phyloP scores from a whole-genome alignment of 2,797 vertebrate genomes.

The Halcyon smyrnensis region DNA sequence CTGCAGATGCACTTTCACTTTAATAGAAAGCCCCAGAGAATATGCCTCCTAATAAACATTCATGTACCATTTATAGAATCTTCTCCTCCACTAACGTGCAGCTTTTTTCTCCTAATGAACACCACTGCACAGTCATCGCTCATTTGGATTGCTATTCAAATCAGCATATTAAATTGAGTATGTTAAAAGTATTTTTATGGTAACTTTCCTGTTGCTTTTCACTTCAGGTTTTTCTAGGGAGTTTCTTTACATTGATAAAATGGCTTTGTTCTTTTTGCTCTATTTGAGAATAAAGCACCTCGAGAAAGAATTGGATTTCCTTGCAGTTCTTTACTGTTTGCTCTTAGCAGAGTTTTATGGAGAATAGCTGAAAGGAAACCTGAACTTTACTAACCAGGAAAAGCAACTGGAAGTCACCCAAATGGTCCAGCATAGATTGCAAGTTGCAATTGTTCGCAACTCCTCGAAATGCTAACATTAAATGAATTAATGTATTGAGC shows the following conservation, averaged over 20 bases:
- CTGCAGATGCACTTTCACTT: not conserved
- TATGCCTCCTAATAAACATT: not conserved
- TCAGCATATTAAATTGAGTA: not conserved
- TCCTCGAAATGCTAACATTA: not conserved
- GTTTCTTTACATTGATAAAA: not conserved
- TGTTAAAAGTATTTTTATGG: not conserved
- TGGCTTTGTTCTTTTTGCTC: not conserved
- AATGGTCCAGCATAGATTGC: not conserved
- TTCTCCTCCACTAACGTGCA: not conserved
- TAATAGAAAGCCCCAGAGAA: not conserved
- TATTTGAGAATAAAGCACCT: not conserved
- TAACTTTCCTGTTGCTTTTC: not conserved
- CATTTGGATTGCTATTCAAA: not conserved
- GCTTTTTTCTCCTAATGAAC: not conserved
- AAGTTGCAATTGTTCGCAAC: not conserved
- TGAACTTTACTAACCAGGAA: not conserved
- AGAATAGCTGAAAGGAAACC: not conserved
- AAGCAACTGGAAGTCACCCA: not conserved
- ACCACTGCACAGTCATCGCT: not conserved
- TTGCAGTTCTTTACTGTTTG: not conserved
- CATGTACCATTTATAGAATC: not conserved
- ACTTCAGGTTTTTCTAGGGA: not conserved
- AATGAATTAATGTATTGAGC: not conserved
- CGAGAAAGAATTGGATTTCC: not conserved
- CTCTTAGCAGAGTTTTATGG: not conserved